Evolutionary conservation across 2,888 invertebrate species (phyloP), one percentile per base, ranked within the genome.

Genomic region (Hypena proboscidalis): DNA sequence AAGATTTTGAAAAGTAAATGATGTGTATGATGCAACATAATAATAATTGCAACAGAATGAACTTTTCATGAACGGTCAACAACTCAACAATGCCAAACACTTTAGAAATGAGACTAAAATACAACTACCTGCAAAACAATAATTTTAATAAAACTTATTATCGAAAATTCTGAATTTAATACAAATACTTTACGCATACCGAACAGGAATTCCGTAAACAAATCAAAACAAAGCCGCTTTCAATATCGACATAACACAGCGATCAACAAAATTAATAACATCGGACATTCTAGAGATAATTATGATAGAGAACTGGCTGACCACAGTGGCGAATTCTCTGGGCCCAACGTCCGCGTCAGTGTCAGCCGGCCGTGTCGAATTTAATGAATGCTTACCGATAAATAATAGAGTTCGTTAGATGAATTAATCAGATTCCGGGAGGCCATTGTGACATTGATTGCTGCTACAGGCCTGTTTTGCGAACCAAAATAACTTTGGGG

Each of bases 331-430:
- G 43, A 34, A 44, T 37, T 37, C 43, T 46, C 40, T 15, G 35
- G 37, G 31, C 25, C 50, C 32, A 36, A 47, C 52, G 54, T 54
- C 54, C 55, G 29, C 52, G 54, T 54, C 54, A 57, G 29, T 50
- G 58, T 59, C 67, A 63, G 39, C 57, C 55, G 60, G 53, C 67
- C 70, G 70, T 68, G 68, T 69, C 71, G 69, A 72, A 67, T 78
- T 76, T 76, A 82, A 81, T 80, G 77, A 79, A 79, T 74, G 72
- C 67, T 72, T 74, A 66, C 62, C 74, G 66, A 72, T 77, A 77
- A 79, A 80, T 80, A 80, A 81, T 81, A 71, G 80, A 71, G 66
- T 78, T 77, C 74, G 78, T 82, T 80, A 80, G 73, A 67, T 70
- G 72, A 73, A 76, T 64, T 64, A 77, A 79, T 74, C 77, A 74